Base-by-base conservation (phyloP, 1,140 invertebrate genomes). In the Cyclargus thomasi region DNA sequence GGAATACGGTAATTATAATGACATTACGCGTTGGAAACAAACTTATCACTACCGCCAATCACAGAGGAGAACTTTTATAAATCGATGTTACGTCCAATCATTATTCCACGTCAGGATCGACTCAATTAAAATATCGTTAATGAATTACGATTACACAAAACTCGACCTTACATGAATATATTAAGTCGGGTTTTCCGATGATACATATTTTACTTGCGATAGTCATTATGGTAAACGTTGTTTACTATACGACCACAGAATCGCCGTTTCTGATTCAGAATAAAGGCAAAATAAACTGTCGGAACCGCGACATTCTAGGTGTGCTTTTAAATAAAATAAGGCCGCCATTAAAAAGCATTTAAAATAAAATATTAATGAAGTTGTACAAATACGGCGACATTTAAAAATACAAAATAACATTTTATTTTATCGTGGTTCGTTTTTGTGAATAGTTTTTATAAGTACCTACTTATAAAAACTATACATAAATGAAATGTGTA, bases 71-170 rank as follows among this genome's bases (percentile, higher is more conserved):
- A 88, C 79, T 88, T 83, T 75, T 88, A 90, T 90, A 88, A 90
- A 90, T 90, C 85, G 85, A 85, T 86, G 88, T 86, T 85, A 86
- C 88, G 81, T 90, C 88, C 88, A 90, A 90, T 88, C 88, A 90
- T 90, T 90, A 90, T 78, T 90, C 84, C 70, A 88, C 80, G 88
- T 90, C 88, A 86, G 83, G 85, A 81, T 87, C 84, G 80, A 88
- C 85, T 90, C 87, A 88, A 90, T 90, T 90, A 90, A 90, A 90
- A 90, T 90, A 90, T 90, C 87, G 87, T 90, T 88, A 90, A 90
- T 87, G 83, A 67, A 74, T 67, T 63, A 77, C 73, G 78, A 79
- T 66, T 77, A 75, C 71, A 75, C 73, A 73, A 86, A 85, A 81
- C 68, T 70, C 65, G 68, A 86, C 85, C 78, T 79, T 88, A 82